Evolutionary conservation across 2,888 invertebrate genomes (phyloP).

Genomic region (Andrena praecox): DNA sequence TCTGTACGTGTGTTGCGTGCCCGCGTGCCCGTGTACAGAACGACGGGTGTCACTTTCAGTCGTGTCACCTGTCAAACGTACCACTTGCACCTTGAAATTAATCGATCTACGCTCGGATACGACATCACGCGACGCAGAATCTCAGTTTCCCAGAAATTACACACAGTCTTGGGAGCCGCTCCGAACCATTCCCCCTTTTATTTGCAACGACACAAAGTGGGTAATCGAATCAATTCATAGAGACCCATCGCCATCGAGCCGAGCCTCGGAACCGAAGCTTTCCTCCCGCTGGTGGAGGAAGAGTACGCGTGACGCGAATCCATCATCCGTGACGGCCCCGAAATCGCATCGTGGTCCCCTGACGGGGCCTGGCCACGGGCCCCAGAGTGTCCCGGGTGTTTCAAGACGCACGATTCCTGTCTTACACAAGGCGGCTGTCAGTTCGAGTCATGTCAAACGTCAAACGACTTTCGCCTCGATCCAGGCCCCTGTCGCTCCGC

Average conservation of each 20-base stretch:
- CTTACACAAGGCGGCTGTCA: conserved; percentile 75
- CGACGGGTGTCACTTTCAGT: conserved; percentile 72
- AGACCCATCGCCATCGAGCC: neutral
- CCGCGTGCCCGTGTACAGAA: conserved; percentile 41
- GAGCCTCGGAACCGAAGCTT: neutral
- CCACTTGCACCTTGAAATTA: conserved; percentile 52
- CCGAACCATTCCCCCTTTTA: too few species aligned
- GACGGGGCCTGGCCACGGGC: conserved; percentile 25
- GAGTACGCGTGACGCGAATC: conserved; percentile 60
- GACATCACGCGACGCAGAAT: conserved; percentile 44
- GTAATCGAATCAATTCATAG: conserved; percentile 8
- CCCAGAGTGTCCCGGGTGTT: conserved; percentile 50
- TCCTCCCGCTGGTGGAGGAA: neutral
- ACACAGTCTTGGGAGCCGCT: too few species aligned
- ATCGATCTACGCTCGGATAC: conserved; percentile 51
- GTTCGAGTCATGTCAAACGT: conserved; percentile 75
- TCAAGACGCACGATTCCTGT: conserved; percentile 70
- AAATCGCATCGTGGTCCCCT: conserved; percentile 48
- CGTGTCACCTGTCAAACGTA: conserved; percentile 70
- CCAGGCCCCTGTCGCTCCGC: conserved; percentile 42
- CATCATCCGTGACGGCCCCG: conserved; percentile 56
- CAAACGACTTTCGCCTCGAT: conserved; percentile 67
- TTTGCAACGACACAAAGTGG: neutral
- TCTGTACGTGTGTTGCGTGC: conserved; percentile 35
- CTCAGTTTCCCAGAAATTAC: conserved; percentile 33